phyloP scores from a whole-genome alignment of 2,888 invertebrate species.

The Chymomyza amoena region DNA sequence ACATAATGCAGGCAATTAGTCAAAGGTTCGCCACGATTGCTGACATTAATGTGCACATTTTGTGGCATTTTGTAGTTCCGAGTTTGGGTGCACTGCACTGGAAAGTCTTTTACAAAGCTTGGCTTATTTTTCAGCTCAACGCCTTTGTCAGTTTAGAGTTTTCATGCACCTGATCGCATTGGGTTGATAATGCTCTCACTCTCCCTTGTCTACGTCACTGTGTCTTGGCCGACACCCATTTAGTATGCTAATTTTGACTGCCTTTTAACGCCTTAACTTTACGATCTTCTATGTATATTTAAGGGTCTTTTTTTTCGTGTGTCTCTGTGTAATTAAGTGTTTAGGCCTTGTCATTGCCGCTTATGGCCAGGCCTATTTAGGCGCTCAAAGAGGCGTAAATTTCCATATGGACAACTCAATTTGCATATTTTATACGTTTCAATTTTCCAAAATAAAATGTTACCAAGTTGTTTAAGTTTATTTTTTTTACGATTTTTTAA shows the following conservation, averaged over 20 bases:
- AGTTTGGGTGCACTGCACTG: background rate
- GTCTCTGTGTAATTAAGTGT: background rate
- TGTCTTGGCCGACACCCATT: conserved; percentile 38
- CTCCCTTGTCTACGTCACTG: background rate
- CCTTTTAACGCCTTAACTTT: conserved; percentile 39
- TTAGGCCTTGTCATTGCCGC: background rate
- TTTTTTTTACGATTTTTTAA: conserved; percentile 56
- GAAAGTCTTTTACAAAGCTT: background rate
- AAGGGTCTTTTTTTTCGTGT: background rate
- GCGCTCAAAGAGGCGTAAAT: conserved; percentile 58
- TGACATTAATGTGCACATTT: conserved; percentile 67
- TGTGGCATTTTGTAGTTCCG: conserved; percentile 53
- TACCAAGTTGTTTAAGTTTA: conserved; percentile 5
- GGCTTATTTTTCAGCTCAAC: conserved; percentile 63
- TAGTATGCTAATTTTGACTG: conserved; percentile 64
- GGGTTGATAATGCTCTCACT: background rate
- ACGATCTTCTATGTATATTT: background rate
- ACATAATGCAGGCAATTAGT: conserved; percentile 67
- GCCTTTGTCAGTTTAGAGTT: conserved; percentile 33
- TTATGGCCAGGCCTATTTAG: conserved; percentile 45
- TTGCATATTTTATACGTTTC: conserved; percentile 63
- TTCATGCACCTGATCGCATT: background rate
- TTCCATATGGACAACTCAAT: conserved; percentile 58
- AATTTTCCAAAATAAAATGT: conserved; percentile 37
- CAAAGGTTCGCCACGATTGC: conserved; percentile 41